These are phyloP conservation scores for Emydura subglobosa DNA, from an alignment of 2,113 vertebrate genomes.

Conservation along the genomic window DNA sequence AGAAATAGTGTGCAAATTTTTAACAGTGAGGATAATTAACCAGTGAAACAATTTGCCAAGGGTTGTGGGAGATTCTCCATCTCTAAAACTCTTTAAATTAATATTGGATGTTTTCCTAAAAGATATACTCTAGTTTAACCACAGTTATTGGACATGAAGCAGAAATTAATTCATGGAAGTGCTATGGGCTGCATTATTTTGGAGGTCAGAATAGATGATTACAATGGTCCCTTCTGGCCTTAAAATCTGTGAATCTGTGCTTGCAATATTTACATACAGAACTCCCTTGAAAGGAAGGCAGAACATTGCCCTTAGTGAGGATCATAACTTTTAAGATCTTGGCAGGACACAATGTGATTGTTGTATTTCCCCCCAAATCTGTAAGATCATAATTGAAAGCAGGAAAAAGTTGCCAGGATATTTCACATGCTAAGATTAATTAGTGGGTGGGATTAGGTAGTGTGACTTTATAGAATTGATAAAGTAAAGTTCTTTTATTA, in stretches of 20 bases:
- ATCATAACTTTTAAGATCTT: slow-evolving; percentile 21
- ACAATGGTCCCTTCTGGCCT: background rate
- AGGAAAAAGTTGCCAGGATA: slow-evolving; percentile 3
- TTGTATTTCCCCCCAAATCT: background rate
- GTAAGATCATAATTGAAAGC: slow-evolving; percentile 49
- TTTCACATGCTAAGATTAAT: background rate
- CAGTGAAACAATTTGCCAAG: background rate
- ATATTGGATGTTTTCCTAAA: background rate
- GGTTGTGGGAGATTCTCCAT: background rate
- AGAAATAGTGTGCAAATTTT: too few relatives aligned
- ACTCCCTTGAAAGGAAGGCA: background rate
- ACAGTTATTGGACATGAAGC: background rate
- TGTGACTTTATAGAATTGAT: slow-evolving; percentile 6
- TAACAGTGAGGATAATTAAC: background rate
- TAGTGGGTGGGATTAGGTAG: background rate
- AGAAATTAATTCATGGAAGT: slow-evolving; percentile 33
- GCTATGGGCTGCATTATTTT: background rate
- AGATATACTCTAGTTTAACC: background rate
- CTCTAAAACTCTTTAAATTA: background rate
- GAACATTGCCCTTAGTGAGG: background rate
- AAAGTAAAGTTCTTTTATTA: slow-evolving; percentile 25
- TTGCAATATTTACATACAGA: background rate
- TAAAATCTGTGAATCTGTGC: background rate
- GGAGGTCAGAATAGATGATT: background rate
- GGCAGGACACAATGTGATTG: slow-evolving; percentile 31